Evolutionary conservation across 1,140 invertebrate genomes (phyloP).

Genomic region (Araneus ventricosus): DNA sequence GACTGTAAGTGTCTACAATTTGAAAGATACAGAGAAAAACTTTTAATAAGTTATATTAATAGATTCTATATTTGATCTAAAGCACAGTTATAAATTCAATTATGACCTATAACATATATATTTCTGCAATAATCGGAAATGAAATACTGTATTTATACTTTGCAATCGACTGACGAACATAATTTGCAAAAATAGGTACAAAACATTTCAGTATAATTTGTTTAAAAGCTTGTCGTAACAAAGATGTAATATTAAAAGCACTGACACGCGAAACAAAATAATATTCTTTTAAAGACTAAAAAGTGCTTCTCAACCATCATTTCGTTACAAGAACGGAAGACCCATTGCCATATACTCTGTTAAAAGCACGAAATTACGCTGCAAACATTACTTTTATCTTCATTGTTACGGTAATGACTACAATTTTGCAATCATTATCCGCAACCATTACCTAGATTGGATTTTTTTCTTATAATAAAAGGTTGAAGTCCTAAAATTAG

Average conservation of each 20-base stretch:
- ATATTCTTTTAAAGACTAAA: not conserved
- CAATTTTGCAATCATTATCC: constrained; percentile 9
- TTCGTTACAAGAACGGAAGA: not conserved
- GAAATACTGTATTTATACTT: not conserved
- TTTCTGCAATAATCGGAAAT: not conserved
- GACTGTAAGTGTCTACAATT: too few species aligned
- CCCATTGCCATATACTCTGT: not conserved
- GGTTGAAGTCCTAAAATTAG: not conserved
- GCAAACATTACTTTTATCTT: not conserved
- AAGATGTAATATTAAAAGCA: not conserved
- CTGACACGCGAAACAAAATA: not conserved
- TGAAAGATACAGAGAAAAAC: too few species aligned
- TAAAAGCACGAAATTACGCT: constrained; percentile 9
- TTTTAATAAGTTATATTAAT: too few species aligned
- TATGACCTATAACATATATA: too few species aligned
- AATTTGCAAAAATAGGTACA: not conserved
- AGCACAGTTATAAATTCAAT: too few species aligned
- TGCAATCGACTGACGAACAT: not conserved
- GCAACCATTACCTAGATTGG: not conserved
- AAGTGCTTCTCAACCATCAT: not conserved
- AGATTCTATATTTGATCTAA: too few species aligned
- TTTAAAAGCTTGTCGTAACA: not conserved
- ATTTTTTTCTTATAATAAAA: not conserved
- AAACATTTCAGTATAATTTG: not conserved
- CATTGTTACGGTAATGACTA: not conserved